Conservation (phyloP, 2,888 invertebrate species). For the Athalia rosae region DNA sequence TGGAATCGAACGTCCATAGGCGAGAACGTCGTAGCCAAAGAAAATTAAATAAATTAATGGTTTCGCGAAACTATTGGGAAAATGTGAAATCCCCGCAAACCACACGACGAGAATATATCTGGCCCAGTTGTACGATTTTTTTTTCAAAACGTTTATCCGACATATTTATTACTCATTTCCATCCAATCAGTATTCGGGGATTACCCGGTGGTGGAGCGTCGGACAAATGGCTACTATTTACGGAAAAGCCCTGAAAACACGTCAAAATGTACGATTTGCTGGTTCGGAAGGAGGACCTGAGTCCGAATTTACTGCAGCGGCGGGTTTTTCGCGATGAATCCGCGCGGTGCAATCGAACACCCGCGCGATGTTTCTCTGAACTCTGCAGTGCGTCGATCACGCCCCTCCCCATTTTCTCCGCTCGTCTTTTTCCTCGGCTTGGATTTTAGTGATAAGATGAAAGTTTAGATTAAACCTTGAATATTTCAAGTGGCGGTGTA, state of each 20-base stretch:
- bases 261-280: conserved; percentile 29
- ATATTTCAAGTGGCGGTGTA: conserved; percentile 58
- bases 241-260: conserved; percentile 34
- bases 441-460: conserved; percentile 60
- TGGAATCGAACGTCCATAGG: too few relatives aligned
- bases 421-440: conserved; percentile 28
- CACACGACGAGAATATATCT: too few relatives aligned
- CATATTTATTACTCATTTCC: too few relatives aligned
- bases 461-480: conserved; percentile 66
- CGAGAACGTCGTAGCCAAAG: too few relatives aligned
- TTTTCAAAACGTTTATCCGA: too few relatives aligned
- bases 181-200: conserved; percentile 18
- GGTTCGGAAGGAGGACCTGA: conserved; percentile 32
- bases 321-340: conserved; percentile 1
- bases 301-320: conserved; percentile 34
- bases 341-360: conserved; percentile 26
- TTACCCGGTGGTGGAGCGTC: conserved; percentile 26
- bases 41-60: too few relatives aligned
- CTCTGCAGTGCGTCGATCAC: neutral
- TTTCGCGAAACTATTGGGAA: too few relatives aligned
- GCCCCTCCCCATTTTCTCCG: neutral
- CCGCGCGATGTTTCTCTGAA: neutral
- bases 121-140: too few relatives aligned
- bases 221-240: conserved; percentile 35
- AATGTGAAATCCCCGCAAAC: too few relatives aligned